Conservation (phyloP, 2,797 vertebrate genomes). For the Rhinella marina region DNA sequence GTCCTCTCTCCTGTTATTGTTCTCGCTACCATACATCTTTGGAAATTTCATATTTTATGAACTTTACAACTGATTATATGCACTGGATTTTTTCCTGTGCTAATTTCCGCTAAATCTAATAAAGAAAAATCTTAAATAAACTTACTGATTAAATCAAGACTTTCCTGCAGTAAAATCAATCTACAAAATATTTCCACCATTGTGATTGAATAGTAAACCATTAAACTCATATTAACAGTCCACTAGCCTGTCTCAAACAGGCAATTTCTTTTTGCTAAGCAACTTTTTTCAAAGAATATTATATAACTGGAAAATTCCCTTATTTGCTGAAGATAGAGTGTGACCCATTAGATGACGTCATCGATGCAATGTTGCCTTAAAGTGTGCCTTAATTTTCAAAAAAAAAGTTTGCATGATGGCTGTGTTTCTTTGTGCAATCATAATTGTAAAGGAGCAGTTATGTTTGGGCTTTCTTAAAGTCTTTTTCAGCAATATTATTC, state of each 20-base stretch:
- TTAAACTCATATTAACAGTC: neutral
- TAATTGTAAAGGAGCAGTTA: too few relatives aligned
- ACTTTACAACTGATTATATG: neutral
- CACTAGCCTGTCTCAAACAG: neutral
- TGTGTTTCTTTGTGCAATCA: too few relatives aligned
- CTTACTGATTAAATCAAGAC: neutral
- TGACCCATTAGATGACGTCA: neutral
- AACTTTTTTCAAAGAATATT: neutral
- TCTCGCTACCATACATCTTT: too few relatives aligned
- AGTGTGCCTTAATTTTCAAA: too few relatives aligned
- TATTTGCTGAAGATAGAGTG: neutral
- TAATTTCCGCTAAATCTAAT: neutral
- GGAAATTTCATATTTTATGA: too few relatives aligned
- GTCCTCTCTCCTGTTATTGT: too few relatives aligned
- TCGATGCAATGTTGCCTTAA: neutral
- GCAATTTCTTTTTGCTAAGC: neutral
- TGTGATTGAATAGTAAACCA: neutral
- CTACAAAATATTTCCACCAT: slow-evolving; percentile 5
- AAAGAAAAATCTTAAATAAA: neutral
- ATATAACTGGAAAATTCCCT: neutral
- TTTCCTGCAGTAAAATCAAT: slow-evolving; percentile 4
- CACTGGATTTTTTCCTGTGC: neutral
- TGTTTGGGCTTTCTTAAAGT: too few relatives aligned
- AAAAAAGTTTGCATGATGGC: too few relatives aligned
- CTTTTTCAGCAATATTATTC: too few relatives aligned